phyloP scores from a whole-genome alignment of 2,888 invertebrate genomes.

The Mimachlamys varia region DNA sequence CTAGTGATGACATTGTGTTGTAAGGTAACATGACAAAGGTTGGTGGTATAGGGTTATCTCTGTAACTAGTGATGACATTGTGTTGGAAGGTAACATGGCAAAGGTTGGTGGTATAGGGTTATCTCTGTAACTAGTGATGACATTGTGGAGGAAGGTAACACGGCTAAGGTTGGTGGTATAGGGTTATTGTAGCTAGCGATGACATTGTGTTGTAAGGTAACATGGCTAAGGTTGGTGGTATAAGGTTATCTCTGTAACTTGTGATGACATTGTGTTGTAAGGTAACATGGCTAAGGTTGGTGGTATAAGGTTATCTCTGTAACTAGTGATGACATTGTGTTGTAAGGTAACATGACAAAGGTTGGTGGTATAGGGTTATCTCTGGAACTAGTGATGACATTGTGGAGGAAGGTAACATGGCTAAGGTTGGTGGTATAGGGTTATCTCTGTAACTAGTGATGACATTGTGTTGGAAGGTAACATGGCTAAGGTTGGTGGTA shows the following conservation, averaged over 20 bases:
- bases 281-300: slow-evolving; percentile 77
- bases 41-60: background rate
- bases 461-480: slow-evolving; percentile 75
- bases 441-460: slow-evolving; percentile 40
- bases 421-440: slow-evolving; percentile 72
- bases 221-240: slow-evolving; percentile 72
- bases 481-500: slow-evolving; percentile 72
- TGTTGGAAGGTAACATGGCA: slow-evolving; percentile 71
- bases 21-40: slow-evolving; percentile 77
- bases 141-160: slow-evolving; percentile 74
- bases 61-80: slow-evolving; percentile 62
- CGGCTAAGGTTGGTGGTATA: slow-evolving; percentile 72
- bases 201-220: slow-evolving; percentile 75
- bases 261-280: slow-evolving; percentile 70
- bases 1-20: slow-evolving; percentile 69
- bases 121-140: slow-evolving; percentile 49
- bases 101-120: slow-evolving; percentile 70
- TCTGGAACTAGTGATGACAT: slow-evolving; percentile 57
- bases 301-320: background rate
- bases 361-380: slow-evolving; percentile 58
- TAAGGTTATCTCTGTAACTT: background rate
- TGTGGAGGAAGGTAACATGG: slow-evolving; percentile 73
- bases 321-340: slow-evolving; percentile 68
- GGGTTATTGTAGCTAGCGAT: slow-evolving; percentile 35
- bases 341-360: slow-evolving; percentile 74